Conservation (phyloP, 2,797 vertebrate species). For the Poecile montanus region DNA sequence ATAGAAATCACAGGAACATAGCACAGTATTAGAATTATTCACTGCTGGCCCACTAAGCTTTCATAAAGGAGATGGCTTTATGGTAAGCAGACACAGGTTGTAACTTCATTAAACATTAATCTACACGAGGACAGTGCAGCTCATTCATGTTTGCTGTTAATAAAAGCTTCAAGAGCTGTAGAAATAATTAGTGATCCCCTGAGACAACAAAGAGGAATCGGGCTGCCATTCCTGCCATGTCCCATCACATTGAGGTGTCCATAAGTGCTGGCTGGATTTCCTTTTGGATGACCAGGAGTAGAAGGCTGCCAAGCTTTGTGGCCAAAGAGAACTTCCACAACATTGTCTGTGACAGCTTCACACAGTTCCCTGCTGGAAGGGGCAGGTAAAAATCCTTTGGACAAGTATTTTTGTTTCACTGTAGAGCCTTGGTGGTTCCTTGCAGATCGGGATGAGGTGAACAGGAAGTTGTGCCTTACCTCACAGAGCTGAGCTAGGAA, state of each 20-base stretch:
- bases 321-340: neutral
- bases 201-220: neutral
- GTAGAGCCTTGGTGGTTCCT: conserved; percentile 17
- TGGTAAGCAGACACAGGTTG: conserved; percentile 5
- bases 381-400: neutral
- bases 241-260: neutral
- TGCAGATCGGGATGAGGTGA: neutral
- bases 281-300: neutral
- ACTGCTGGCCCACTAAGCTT: neutral
- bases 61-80: neutral
- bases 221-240: neutral
- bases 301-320: neutral
- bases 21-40: neutral
- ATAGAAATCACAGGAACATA: conserved; percentile 15
- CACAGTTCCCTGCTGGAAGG: neutral
- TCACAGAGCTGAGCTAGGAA: conserved; percentile 30
- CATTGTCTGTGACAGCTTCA: neutral
- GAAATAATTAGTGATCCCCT: neutral
- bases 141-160: neutral
- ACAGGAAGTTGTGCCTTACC: neutral
- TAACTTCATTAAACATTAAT: neutral
- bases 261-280: neutral
- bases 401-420: conserved; percentile 1
- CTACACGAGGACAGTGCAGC: neutral
- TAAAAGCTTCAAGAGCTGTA: neutral